Base-by-base conservation (phyloP, 2,888 invertebrate species). In the Timema podura region DNA sequence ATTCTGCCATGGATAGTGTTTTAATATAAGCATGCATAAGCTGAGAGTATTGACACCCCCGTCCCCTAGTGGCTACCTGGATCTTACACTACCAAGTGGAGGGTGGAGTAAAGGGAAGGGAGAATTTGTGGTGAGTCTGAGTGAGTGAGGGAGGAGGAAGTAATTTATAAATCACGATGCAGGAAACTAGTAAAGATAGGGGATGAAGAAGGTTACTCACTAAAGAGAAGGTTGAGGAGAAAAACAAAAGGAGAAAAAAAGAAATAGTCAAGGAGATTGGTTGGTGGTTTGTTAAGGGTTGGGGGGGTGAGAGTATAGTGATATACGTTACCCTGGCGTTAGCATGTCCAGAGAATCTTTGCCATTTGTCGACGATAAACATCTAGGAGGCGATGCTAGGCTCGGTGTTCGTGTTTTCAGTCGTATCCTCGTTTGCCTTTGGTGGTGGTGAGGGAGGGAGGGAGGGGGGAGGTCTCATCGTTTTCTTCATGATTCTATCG, bases 161-260 rank as follows among this genome's bases (percentile, higher is more conserved):
- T 61, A 61, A 61, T 61, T 61, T 61, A 61, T 61, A 61, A 61
- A 61, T 61, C 61, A 44, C 44, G 61, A 61, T 61, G 61, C 61
- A 61, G 61, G 61, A 61, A 61, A 61, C 61, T 61, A 45, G 61
- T 13, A 30, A 30, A 30, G 61, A 61, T 61, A 61, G 61, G 30
- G 30, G 3, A 30, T 30, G 30, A 30, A 30, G 30, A 30, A 30
- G 30, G 30, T 30, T 30, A 30, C 30, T 30, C 30, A 30, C 30
- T 30, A 30, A 30, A 30, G 30, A 30, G 30, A 30, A 30, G 30
- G 30, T 30, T 30, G 30, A 30, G 3, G 45, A 61, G 61, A 10
- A 13, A 45, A 45, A 13, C 16, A n/a, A n/a, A n/a, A n/a, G 51
- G 51, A 3, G n/a, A 3, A 3, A 51, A 3, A 8, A 61, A 61